phyloP scores from a whole-genome alignment of 1,140 invertebrate genomes.

The Drosophila bocqueti region DNA sequence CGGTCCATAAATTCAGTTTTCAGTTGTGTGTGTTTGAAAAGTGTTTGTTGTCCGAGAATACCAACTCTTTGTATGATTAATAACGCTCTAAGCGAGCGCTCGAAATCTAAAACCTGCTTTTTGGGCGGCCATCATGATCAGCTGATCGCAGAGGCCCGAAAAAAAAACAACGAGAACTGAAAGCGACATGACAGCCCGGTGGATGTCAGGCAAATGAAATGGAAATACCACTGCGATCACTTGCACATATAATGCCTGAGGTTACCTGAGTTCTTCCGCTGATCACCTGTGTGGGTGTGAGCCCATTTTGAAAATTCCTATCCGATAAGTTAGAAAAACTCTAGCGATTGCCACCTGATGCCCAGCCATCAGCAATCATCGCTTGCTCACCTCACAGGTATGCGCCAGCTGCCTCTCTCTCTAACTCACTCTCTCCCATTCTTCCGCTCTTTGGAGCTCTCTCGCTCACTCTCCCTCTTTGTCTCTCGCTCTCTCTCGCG shows the following conservation, averaged over 20 bases:
- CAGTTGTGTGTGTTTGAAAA: slow-evolving; percentile 55
- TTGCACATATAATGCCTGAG: not conserved
- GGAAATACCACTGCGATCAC: not conserved
- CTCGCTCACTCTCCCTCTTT: slow-evolving; percentile 9
- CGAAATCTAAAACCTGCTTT: slow-evolving; percentile 70
- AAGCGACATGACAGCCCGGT: slow-evolving; percentile 62
- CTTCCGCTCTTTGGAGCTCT: slow-evolving; percentile 6
- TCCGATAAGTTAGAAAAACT: slow-evolving; percentile 19
- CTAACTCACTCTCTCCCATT: slow-evolving; percentile 18
- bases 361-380: slow-evolving; percentile 1
- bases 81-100: slow-evolving; percentile 33
- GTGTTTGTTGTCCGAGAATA: slow-evolving; percentile 48
- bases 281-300: slow-evolving; percentile 28
- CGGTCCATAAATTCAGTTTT: slow-evolving; percentile 54
- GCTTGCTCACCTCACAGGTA: slow-evolving; percentile 58
- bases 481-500: slow-evolving; percentile 7
- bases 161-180: slow-evolving; percentile 10
- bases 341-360: slow-evolving; percentile 39
- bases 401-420: slow-evolving; percentile 32
- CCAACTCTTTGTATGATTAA: slow-evolving; percentile 60
- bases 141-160: slow-evolving; percentile 56
- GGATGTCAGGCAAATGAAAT: slow-evolving; percentile 63
- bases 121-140: slow-evolving; percentile 77
- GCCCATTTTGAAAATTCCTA: slow-evolving; percentile 72
- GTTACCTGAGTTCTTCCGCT: slow-evolving; percentile 10